phyloP scores from a whole-genome alignment of 2,113 vertebrate species.

The Polypterus bichir region DNA sequence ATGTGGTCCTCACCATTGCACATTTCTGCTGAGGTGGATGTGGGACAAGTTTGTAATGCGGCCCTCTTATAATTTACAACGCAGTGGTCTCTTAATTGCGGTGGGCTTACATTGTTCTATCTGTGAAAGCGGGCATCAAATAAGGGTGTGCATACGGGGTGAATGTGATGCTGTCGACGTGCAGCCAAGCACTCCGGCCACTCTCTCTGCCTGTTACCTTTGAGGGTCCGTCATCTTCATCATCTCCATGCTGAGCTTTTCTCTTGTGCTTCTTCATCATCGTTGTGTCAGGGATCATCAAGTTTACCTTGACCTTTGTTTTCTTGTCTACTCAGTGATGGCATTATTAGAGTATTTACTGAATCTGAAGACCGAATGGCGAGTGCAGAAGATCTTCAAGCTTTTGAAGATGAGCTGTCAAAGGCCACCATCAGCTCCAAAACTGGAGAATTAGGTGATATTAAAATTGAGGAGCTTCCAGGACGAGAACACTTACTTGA shows the following conservation, averaged over 20 bases:
- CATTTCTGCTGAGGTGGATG: no score
- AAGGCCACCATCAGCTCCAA: slow-evolving; percentile 83
- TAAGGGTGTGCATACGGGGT: no score
- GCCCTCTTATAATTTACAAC: no score
- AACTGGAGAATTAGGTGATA: slow-evolving; percentile 84
- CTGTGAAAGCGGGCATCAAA: no score
- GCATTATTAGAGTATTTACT: slow-evolving; percentile 87
- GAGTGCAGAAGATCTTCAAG: slow-evolving; percentile 68
- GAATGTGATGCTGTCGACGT: no score
- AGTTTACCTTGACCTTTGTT: neutral
- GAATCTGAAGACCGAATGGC: slow-evolving; percentile 69
- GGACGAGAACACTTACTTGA: slow-evolving; percentile 83
- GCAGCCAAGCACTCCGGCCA: no score
- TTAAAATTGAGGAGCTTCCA: slow-evolving; percentile 78
- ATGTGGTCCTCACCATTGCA: no score
- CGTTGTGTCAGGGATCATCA: neutral
- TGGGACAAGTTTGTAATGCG: no score
- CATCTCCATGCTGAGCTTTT: neutral
- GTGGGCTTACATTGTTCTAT: no score
- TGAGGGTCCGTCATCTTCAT: no score
- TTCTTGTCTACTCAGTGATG: slow-evolving; percentile 57
- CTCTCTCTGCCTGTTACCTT: no score
- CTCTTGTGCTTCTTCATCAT: neutral
- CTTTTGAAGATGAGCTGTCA: slow-evolving; percentile 88
- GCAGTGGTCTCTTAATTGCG: no score